Base-by-base conservation (phyloP, 37 sponge, comb jelly and placozoan genomes). In the Ianthella basta region DNA sequence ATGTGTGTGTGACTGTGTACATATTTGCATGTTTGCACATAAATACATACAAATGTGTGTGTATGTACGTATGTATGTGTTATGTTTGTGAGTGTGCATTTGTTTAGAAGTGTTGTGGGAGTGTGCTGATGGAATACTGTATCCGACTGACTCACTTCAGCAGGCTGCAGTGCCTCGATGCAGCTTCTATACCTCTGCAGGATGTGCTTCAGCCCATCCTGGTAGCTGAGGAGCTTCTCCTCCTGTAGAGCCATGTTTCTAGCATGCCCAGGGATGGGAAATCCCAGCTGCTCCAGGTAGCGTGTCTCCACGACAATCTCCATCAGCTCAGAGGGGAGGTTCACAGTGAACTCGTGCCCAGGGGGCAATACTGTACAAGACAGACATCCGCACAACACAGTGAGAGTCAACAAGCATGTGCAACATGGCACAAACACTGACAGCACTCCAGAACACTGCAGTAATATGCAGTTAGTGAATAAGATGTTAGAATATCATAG, bases 191-290 rank as follows among this genome's bases (percentile, higher is more conserved):
- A 94, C 3, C 98, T 91, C 32, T 80, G 40, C 15, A 98, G 79
- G 37, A 82, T 85, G 41, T 63, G 85, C 57, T 95, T 90, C 54
- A 98, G 83, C 23, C 95, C 95, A 33, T 91, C 91, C 53, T 87
- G 88, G 79, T 88, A 92, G 1, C 60, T 55, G 19, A 91, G 74
- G 78, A 92, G 92, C 89, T 95, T 98, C 64, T 98, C 98, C 84
- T 96, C 99, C 83, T 98, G 99, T 23, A 99, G 91, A 19, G 99
- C 94, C 37, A 99, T 96, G 72, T 94, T 99, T 38, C 94, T 84
- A 34, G 99, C 97, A 2, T 93, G 91, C 53, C 97, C 97, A 12
- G 99, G 96, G 0, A 97, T 83, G 20, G 57, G 39, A 81, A 87
- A 97, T 21, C 96, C 94, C 38, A 99, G 92, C 88, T 99, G 96